Evolutionary conservation across 2,113 vertebrate genomes (phyloP).

Genomic region (Litocranius walleri): DNA sequence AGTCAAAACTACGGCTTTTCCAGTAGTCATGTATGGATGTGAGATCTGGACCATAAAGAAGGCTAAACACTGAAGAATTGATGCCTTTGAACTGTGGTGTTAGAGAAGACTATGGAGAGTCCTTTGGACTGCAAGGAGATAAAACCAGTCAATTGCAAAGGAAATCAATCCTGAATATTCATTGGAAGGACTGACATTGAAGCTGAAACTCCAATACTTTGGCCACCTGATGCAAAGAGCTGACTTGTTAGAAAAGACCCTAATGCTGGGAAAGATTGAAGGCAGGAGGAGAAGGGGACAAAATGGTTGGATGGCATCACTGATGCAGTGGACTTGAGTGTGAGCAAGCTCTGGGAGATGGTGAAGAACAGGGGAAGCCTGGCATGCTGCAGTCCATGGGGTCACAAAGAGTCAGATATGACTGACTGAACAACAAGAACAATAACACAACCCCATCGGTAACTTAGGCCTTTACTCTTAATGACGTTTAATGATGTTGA

Average conservation of each 20-base stretch:
- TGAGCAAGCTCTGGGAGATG: background rate
- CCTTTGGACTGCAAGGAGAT: background rate
- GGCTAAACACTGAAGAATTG: rapidly evolving
- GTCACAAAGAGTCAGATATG: background rate
- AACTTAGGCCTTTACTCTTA: conserved; percentile 27
- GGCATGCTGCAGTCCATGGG: background rate
- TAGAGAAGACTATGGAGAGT: background rate
- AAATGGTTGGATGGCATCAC: background rate
- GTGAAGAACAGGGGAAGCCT: background rate
- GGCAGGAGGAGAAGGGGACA: background rate
- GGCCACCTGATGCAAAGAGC: background rate
- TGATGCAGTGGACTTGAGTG: background rate
- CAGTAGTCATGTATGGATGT: background rate
- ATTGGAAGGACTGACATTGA: background rate
- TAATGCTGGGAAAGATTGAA: background rate
- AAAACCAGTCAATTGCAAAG: background rate
- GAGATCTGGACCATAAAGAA: background rate
- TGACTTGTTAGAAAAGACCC: background rate
- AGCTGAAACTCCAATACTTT: background rate
- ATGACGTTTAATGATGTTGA: background rate
- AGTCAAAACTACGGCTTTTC: background rate
- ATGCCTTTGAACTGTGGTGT: background rate
- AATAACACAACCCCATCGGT: background rate
- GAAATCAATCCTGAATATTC: background rate
- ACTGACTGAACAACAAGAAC: background rate